Evolutionary conservation across 1,140 invertebrate genomes (phyloP), one percentile per base, ranked within the genome.

Genomic region (Drosophila grimshawi): DNA sequence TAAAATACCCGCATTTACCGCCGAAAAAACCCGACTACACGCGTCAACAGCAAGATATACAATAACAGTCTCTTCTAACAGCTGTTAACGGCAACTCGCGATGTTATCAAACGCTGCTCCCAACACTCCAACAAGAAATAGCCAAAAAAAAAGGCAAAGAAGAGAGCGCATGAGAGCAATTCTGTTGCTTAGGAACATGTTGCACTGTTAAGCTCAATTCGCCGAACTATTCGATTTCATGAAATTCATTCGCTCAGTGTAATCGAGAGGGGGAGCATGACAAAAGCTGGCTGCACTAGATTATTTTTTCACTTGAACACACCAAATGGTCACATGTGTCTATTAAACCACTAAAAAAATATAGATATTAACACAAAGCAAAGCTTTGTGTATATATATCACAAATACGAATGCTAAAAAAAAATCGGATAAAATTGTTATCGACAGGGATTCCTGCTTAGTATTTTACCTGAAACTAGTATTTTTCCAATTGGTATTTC

Each of bases 1-100:
- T 74, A 89, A 89, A 89, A 88, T 88, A 88, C 83, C 83, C 83
- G 83, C 77, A 88, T 76, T 83, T 80, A 79, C 83, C 83, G 83
- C 83, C 82, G 82, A 86, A 82, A 74, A 62, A 74, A 52, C 61
- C 71, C 71, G 71, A 74, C 71, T 66, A 74, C 65, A 74, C 70
- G 70, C 68, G 69, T 72, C 63, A 72, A 72, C 69, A 72, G 69
- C 69, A 66, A 72, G 46, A 59, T 66, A 72, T 66, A 71, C 52
- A 71, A 65, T 71, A 69, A 71, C 69, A 71, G 61, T 52, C 41
- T 60, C 7, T 8, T 39, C 48, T 73, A 73, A 73, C 70, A 73
- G 70, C 70, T 73, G 70, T 73, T 67, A 73, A 53, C 8, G 11
- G 19, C 11, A 29, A 51, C 46, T 27, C 51, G 48, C 29, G 29